Evolutionary conservation across 2,113 vertebrate species (phyloP).

Genomic region (Etia nguti): DNA sequence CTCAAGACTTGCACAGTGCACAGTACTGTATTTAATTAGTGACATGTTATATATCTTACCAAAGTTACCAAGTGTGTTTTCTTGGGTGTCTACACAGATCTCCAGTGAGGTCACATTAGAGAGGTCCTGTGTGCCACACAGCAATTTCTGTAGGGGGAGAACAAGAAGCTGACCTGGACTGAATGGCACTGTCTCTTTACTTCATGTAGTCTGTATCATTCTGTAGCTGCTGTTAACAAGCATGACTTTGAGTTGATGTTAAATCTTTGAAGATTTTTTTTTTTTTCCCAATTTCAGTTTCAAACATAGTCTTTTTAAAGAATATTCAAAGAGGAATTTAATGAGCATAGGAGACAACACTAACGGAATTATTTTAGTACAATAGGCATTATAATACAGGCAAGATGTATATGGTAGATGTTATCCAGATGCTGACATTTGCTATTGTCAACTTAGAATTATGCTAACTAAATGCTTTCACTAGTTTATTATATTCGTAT

Average conservation of each 20-base stretch:
- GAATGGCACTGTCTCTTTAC: background rate
- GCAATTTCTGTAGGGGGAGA: constrained; percentile 68
- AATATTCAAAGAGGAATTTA: background rate
- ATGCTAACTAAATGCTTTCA: background rate
- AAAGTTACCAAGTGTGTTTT: constrained; percentile 83
- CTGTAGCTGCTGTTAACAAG: fast-evolving
- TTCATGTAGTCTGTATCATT: background rate
- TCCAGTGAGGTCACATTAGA: constrained; percentile 76
- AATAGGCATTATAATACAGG: background rate
- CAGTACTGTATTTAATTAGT: background rate
- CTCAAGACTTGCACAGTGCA: background rate
- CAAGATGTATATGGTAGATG: background rate
- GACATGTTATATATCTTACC: constrained; percentile 74
- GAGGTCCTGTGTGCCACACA: constrained; percentile 79
- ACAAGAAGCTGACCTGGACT: background rate
- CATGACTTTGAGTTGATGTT: background rate
- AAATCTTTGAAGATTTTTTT: background rate
- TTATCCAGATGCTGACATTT: background rate
- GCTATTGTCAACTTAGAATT: background rate
- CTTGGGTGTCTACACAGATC: constrained; percentile 80
- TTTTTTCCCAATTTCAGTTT: background rate
- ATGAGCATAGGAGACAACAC: background rate
- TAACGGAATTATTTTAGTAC: background rate
- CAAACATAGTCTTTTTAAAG: background rate
- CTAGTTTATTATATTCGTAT: background rate